phyloP scores from a whole-genome alignment of 2,797 vertebrate species.

The Sebastes hubbsi region DNA sequence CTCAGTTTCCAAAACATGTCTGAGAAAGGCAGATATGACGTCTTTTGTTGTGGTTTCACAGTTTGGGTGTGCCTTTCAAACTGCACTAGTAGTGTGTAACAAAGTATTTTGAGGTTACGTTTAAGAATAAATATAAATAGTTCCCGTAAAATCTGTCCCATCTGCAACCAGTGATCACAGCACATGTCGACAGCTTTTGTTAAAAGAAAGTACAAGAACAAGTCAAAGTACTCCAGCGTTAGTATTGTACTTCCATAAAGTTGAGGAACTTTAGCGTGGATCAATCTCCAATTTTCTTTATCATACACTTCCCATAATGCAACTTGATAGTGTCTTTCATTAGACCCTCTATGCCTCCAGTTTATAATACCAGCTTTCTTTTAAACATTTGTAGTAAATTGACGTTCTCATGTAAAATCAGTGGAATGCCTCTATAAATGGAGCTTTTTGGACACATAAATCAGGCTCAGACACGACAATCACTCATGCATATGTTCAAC shows the following conservation, averaged over 20 bases:
- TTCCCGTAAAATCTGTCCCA: background rate
- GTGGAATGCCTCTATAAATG: background rate
- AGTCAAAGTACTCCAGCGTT: background rate
- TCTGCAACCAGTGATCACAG: background rate
- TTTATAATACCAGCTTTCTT: background rate
- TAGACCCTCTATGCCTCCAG: background rate
- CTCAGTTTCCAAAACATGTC: background rate
- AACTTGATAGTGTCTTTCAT: background rate
- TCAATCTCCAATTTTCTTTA: background rate
- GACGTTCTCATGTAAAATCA: background rate
- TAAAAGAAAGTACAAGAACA: background rate
- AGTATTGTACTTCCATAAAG: background rate
- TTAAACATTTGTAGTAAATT: background rate
- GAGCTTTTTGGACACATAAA: background rate
- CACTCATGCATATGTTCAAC: constrained; percentile 1
- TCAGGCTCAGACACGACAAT: background rate
- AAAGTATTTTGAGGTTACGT: background rate
- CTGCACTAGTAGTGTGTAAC: background rate
- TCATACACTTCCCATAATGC: background rate
- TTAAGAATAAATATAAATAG: background rate
- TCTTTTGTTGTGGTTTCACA: constrained; percentile 15
- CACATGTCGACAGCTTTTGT: background rate
- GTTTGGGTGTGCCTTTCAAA: background rate
- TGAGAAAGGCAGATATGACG: background rate
- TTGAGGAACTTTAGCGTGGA: background rate